These are phyloP conservation scores for Ceriagrion tenellum DNA, from an alignment of 2,888 invertebrate species.

Conservation along the genomic window DNA sequence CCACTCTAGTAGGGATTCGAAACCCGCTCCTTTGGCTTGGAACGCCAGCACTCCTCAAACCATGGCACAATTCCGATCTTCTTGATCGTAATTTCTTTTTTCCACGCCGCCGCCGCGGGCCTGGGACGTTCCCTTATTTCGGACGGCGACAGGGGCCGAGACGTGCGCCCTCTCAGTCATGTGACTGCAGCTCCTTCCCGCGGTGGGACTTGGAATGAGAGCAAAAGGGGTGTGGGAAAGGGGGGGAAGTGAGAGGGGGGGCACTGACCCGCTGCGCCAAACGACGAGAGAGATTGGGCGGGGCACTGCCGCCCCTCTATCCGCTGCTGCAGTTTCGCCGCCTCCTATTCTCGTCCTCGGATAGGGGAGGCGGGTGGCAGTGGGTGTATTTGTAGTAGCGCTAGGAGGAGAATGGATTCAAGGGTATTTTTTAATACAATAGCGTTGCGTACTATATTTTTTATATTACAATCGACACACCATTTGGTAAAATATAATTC, in stretches of 20 bases:
- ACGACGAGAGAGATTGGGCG: neutral
- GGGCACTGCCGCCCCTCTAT: neutral
- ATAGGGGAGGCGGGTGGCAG: neutral
- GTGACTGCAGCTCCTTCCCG: constrained; percentile 39
- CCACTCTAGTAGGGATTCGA: no score
- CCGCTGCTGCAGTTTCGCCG: constrained; percentile 11
- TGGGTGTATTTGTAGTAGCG: no score
- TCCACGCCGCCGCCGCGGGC: no score
- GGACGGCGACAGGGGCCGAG: neutral
- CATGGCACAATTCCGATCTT: no score
- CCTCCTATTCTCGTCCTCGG: neutral
- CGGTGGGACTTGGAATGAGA: constrained; percentile 17
- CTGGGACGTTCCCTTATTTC: neutral
- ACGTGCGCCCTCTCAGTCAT: neutral
- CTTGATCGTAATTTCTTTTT: no score
- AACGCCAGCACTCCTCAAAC: no score
- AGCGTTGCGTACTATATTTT: no score
- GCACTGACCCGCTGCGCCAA: constrained; percentile 36
- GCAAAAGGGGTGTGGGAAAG: neutral
- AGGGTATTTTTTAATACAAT: no score
- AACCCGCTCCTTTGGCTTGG: no score
- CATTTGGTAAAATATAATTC: no score
- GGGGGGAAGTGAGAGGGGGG: neutral
- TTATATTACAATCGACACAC: no score
- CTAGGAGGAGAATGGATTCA: no score